A percentile compares a stretch with the other conserved stretches of the same genome.
Conservation (phyloP, 2,113 vertebrate genomes). For the Toxostoma redivivum region DNA sequence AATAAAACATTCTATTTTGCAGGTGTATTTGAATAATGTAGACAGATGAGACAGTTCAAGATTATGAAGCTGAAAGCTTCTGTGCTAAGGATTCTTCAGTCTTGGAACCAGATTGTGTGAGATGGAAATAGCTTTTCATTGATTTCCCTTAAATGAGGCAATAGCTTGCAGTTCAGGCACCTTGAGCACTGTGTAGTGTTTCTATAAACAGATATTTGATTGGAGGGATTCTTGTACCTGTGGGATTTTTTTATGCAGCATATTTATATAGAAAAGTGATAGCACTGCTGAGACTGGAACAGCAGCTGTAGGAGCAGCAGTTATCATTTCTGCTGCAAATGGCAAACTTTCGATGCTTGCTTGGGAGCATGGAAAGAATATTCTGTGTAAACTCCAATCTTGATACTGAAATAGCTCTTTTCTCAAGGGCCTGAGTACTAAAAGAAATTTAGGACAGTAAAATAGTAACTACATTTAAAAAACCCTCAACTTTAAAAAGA, state of each 20-base stretch:
- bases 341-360: not conserved
- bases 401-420: not conserved
- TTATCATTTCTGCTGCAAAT: not conserved
- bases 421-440: not conserved
- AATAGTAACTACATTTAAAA: not conserved
- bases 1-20: not conserved
- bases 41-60: not conserved
- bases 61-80: not conserved
- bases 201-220: slow-evolving; percentile 14
- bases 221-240: not conserved
- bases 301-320: not conserved
- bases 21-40: not conserved
- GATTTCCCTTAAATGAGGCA: not conserved
- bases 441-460: not conserved
- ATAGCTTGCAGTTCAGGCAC: not conserved
- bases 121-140: not conserved
- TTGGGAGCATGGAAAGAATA: not conserved
- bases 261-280: not conserved
- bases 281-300: not conserved
- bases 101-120: not conserved
- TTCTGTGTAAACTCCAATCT: not conserved
- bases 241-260: not conserved
- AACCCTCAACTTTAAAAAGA: not conserved
- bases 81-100: not conserved
- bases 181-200: not conserved